Base-by-base conservation (phyloP, 2,797 vertebrate genomes). In the Rhinatrema bivittatum region DNA sequence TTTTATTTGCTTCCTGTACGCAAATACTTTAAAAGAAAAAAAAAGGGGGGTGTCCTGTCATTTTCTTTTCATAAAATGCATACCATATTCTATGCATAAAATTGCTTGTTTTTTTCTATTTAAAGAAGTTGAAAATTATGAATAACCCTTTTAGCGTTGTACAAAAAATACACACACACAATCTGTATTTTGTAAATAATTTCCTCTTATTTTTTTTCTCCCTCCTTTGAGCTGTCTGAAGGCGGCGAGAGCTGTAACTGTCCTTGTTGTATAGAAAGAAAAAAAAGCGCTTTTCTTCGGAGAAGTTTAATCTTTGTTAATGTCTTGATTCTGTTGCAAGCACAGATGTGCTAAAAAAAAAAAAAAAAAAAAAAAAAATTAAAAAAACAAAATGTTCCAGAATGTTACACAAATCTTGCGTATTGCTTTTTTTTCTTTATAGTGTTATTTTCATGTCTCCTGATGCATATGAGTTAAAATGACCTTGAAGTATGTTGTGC, bases 141-240 rank as follows among this genome's bases (percentile, higher is more conserved):
- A 87, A 81, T 82, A 85, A 85, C 77, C 80, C 84, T 85, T 86
- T 87, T 88, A 84, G 85, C 83, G 76, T 86, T 87, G 82, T 87
- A 81, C 80, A 87, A 84, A 81, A 39, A 37, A 56, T 56, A 69
- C 53, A n/a, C 59, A 62, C n/a, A 65, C 69, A 72, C 46, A 46
- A 40, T 51, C 81, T 81, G 82, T 87, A 86, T 89, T 89, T 88
- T 89, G 86, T 89, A 89, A 87, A 89, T 89, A 87, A 86, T n/a
- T n/a, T n/a, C n/a, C n/a, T n/a, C n/a, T n/a, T n/a, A n/a, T n/a
- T n/a, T n/a, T 83, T 82, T 82, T 74, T 82, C 82, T 79, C 84
- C 77, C 76, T 82, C 79, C 81, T 84, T 86, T 79, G 72, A 82
- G 80, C 79, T 85, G 82, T 83, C 87, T 87, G 81, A 79, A 84